phyloP scores from a whole-genome alignment of 2,888 invertebrate species.

The Caenorhabditis panamensis region DNA sequence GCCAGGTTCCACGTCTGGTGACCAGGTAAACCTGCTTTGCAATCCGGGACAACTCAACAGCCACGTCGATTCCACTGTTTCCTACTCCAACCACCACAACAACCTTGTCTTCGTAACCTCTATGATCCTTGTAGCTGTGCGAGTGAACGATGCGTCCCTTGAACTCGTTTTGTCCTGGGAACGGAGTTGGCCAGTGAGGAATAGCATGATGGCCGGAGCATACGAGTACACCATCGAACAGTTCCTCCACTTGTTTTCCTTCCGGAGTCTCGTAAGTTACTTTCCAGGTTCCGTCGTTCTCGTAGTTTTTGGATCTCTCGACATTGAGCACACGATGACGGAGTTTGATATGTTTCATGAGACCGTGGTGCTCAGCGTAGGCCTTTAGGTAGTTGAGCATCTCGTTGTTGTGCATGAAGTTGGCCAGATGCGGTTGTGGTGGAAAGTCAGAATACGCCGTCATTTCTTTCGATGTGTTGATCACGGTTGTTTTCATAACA shows the following conservation, averaged over 20 bases:
- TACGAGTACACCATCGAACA: constrained; percentile 83
- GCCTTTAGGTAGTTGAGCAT: constrained; percentile 71
- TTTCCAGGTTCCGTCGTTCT: constrained; percentile 81
- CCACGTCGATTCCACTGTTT: constrained; percentile 83
- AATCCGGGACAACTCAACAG: constrained; percentile 82
- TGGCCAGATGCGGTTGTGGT: constrained; percentile 78
- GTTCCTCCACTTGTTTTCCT: constrained; percentile 68
- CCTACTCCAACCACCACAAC: constrained; percentile 83
- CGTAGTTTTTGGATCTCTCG: constrained; percentile 78
- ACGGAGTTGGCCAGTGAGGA: constrained; percentile 81
- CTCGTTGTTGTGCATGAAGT: constrained; percentile 72
- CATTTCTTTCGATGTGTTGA: constrained; percentile 82
- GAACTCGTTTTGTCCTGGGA: constrained; percentile 70
- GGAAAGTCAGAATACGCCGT: constrained; percentile 83
- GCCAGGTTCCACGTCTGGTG: constrained; percentile 83
- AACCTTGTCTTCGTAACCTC: constrained; percentile 81
- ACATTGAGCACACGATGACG: constrained; percentile 70
- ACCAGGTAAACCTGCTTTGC: constrained; percentile 82
- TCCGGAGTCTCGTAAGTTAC: constrained; percentile 72
- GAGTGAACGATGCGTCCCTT: constrained; percentile 78
- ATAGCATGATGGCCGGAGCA: constrained; percentile 83
- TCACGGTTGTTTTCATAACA: constrained; percentile 82
- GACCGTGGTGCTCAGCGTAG: constrained; percentile 77
- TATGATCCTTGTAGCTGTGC: constrained; percentile 79
- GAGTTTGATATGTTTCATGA: constrained; percentile 77